These are phyloP conservation scores for Epistrophe eligans DNA, from an alignment of 2,888 invertebrate species.

Conservation along the genomic window DNA sequence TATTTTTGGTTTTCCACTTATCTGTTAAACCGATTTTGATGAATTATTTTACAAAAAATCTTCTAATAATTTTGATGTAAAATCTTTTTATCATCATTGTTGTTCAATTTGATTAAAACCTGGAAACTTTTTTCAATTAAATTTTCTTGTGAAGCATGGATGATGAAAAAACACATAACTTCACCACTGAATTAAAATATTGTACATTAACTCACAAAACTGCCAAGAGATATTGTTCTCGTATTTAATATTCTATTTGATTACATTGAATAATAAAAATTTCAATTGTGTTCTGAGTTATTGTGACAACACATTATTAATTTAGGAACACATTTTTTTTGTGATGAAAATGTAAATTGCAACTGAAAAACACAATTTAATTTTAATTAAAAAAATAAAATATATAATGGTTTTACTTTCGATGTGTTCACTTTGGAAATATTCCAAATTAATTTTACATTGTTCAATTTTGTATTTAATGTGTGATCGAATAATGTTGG, in stretches of 20 bases:
- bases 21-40: no score
- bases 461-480: conserved; percentile 2
- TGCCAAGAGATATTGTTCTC: not conserved
- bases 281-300: not conserved
- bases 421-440: not conserved
- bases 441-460: conserved; percentile 3
- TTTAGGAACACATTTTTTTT: not conserved
- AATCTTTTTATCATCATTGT: no score
- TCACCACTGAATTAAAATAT: not conserved
- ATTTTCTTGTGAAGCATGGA: no score
- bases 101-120: no score
- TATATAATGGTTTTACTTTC: not conserved
- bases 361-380: not conserved
- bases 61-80: no score
- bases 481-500: not conserved
- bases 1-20: no score
- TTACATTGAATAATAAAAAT: not conserved
- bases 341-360: not conserved
- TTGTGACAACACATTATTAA: not conserved
- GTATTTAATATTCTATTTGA: not conserved
- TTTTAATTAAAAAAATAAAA: conserved; percentile 17
- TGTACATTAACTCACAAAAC: not conserved
- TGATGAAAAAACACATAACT: not conserved
- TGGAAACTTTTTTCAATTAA: no score
- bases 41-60: no score